Evolutionary conservation across 2,888 invertebrate species (phyloP).

Genomic region (Lasioglossum oenotherae): DNA sequence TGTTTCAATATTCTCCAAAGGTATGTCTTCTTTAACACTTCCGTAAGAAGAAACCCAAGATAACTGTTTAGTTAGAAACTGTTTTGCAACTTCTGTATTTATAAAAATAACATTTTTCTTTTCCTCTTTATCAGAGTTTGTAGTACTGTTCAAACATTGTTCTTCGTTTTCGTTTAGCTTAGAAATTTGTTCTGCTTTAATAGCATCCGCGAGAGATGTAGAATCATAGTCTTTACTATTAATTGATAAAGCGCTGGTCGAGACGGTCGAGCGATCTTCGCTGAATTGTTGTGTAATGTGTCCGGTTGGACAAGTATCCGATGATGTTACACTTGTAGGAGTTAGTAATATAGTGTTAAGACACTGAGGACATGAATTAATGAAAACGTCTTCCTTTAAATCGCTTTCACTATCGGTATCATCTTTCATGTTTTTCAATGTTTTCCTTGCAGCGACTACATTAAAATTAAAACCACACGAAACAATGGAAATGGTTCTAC

Average conservation of each 20-base stretch:
- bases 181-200: slow-evolving; percentile 48
- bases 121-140: slow-evolving; percentile 77
- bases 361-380: slow-evolving; percentile 89
- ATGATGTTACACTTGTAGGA: slow-evolving; percentile 85
- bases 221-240: slow-evolving; percentile 85
- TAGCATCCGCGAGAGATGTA: slow-evolving; percentile 44
- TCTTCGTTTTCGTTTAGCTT: slow-evolving; percentile 65
- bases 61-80: slow-evolving; percentile 90
- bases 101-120: slow-evolving; percentile 89
- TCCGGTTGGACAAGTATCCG: slow-evolving; percentile 88
- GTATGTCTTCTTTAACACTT: slow-evolving; percentile 88
- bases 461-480: slow-evolving; percentile 92
- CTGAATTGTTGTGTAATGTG: slow-evolving; percentile 87
- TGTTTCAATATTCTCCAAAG: slow-evolving; percentile 88
- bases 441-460: slow-evolving; percentile 89
- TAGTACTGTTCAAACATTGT: slow-evolving; percentile 52
- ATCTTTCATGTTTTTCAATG: slow-evolving; percentile 84
- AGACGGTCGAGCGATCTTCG: slow-evolving; percentile 86
- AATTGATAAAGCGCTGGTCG: slow-evolving; percentile 85
- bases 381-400: slow-evolving; percentile 87
- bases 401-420: slow-evolving; percentile 86
- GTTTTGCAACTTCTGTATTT: slow-evolving; percentile 91
- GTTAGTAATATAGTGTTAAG: slow-evolving; percentile 74
- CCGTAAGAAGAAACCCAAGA: slow-evolving; percentile 88
- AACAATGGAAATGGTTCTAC: slow-evolving; percentile 88